Conservation (phyloP, 2,888 invertebrate species). For the Aleiodes leptofemur region DNA sequence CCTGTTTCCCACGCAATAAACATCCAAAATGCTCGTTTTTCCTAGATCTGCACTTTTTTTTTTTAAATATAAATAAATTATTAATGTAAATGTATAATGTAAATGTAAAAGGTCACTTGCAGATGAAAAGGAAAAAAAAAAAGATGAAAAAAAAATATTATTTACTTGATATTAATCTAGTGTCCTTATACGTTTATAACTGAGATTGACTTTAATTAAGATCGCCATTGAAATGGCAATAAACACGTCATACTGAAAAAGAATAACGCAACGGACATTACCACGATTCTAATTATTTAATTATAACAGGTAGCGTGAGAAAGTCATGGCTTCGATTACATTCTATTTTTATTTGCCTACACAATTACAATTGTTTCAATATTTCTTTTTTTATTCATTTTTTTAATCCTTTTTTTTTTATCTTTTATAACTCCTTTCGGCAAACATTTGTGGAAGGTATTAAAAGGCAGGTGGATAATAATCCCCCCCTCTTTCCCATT, state of each 20-base stretch:
- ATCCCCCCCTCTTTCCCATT: too few species aligned
- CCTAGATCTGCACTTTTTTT: slow-evolving; percentile 4
- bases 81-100: slow-evolving; percentile 38
- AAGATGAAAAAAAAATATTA: background rate
- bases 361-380: slow-evolving; percentile 8
- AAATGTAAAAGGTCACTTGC: slow-evolving; percentile 26
- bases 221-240: slow-evolving; percentile 52
- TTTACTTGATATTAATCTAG: slow-evolving; percentile 39
- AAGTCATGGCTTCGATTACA: slow-evolving; percentile 30
- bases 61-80: background rate
- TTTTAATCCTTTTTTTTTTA: background rate
- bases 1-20: slow-evolving; percentile 50
- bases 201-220: slow-evolving; percentile 46
- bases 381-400: background rate
- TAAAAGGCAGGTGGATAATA: background rate
- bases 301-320: slow-evolving; percentile 40
- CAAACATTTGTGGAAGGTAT: background rate
- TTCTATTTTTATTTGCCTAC: slow-evolving; percentile 16
- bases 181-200: slow-evolving; percentile 37
- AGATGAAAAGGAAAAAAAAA: slow-evolving; percentile 15
- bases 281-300: slow-evolving; percentile 44
- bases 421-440: too few species aligned
- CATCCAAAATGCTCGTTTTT: slow-evolving; percentile 41
- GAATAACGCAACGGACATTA: slow-evolving; percentile 50
- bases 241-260: slow-evolving; percentile 47